Evolutionary conservation across 2,113 vertebrate species (phyloP), one percentile per base, ranked within the genome.

Genomic region (Pedetes capensis): DNA sequence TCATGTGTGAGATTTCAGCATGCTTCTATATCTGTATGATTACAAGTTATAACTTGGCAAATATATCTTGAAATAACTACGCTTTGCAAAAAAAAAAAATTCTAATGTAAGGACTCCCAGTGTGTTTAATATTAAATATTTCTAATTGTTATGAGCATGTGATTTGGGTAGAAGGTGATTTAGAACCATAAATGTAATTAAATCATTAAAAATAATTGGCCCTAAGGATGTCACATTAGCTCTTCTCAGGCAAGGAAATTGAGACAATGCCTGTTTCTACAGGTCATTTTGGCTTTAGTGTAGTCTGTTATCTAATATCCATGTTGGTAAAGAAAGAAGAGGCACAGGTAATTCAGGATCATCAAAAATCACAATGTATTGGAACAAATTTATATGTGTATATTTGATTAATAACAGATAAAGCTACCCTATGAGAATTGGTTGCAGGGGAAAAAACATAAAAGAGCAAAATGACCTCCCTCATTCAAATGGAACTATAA

Each of bases 111-210:
- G n/a, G 7, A 66, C 16, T 94, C 27, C 59, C 61, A 1, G 5
- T 78, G 63, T 91, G 44, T 88, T 95, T 95, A 55, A 83, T 96
- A 91, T 82, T 83, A 37, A 55, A 75, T 93, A 96, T 94, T 91
- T 87, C 87, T 82, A 91, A 93, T 89, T 87, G 84, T 53, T 83
- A 83, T 93, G 79, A 88, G 22, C 72, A 59, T 85, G 22, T 87
- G 6, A 22, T 39, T 81, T 80, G 23, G 27, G 71, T 96, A 37
- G 55, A n/a, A 87, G n/a, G 23, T 53, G 42, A 44, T 85, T 95
- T 92, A 92, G 95, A 96, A 47, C 32, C 6, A 0, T 69, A 81
- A 69, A 22, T 96, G 14, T 87, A 81, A 96, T 94, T 94, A 71
- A 89, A 95, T 91, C 42, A 94, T 94, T 91, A 68, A 59, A 84